Base-by-base conservation (phyloP, 2,888 invertebrate species). In the Erebia aethiops region DNA sequence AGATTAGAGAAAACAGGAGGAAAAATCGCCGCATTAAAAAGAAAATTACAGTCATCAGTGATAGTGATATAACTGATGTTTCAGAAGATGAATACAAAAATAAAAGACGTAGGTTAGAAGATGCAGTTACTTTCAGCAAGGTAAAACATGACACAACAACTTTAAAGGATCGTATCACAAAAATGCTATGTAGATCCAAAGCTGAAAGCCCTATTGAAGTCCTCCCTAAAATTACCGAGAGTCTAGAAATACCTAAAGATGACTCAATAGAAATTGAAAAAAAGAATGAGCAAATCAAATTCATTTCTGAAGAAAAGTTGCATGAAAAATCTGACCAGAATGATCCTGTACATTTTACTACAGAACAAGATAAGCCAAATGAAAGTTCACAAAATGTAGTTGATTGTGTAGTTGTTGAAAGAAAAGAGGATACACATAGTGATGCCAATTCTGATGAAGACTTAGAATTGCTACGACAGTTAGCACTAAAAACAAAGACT, bases 71-170 rank as follows among this genome's bases (percentile, higher is more conserved):
- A 43, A 92, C 92, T 82, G 92, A 91, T 68, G 90, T 91, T 75
- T 90, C 91, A 62, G 91, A 90, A 76, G 90, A 78, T 74, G 92
- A 92, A 79, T 90, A 90, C 69, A 87, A 84, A 80, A 88, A 87
- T 77, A 91, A 90, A 81, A 83, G 92, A 77, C 85, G 88, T 75
- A 94, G 94, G 82, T 81, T 95, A 74, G 94, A 94, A 74, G 88
- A 94, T 82, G 95, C 95, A 66, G 93, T 95, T 52, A 82, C 87
- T 58, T 87, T 94, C n/a, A 84, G 84, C 74, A 87, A 82, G 75
- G 74, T 74, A 9, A 89, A 85, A 78, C 83, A 80, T 79, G 90
- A 92, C 76, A 87, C 84, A 75, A 81, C 88, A 64, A 86, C 91
- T 14, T 81, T 92, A 67, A 92, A 89, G 80, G 88, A 86, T 66